Evolutionary conservation across 2,797 vertebrate species (phyloP), one percentile per base, ranked within the genome.

Genomic region (Mus minutoides): DNA sequence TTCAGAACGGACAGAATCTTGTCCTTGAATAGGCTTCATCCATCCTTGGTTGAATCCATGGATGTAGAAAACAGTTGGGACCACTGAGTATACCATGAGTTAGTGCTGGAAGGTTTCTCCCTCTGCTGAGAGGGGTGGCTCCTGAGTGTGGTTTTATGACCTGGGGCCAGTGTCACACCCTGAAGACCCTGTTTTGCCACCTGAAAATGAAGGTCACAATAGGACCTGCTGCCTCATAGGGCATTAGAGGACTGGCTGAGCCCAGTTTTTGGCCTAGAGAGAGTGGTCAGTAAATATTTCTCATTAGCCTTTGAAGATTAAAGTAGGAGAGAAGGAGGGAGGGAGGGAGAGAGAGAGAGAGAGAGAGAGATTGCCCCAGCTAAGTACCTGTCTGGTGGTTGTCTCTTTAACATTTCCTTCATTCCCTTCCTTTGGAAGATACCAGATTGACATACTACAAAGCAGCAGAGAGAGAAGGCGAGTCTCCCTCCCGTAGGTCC

Each of bases 381-480:
- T 0, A 37, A 13, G 73, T 0, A 1, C 49, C 67, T 52, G 43
- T 43, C 31, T 85, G 3, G 4, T 37, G n/a, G 19, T 54, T 37
- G 0, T 85, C 52, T 79, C 71, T 90, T 78, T 40, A 34, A 67
- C 62, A 43, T 64, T 85, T 69, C 1, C 82, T 73, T 71, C 56
- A 54, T 54, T 82, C 43, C 43, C 17, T 92, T 76, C 40, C 29
- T 88, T 94, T 80, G 77, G 43, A 67, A 94, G 92, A 75, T 46
- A 64, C 79, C 43, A 62, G 62, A 69, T 8, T 58, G 90, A 83
- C 67, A 77, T 14, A 84, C 37, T 14, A 52, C 10, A 14, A 26
- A 82, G 56, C 26, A 43, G n/a, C 64, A 43, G 46, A 77, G n/a
- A 49, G 71, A 89, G 92, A 29, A 90, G 79, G 73, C 14, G 77